Evolutionary conservation across 2,797 vertebrate species (phyloP), one percentile per base, ranked within the genome.

Genomic region (Argyrosomus regius): DNA sequence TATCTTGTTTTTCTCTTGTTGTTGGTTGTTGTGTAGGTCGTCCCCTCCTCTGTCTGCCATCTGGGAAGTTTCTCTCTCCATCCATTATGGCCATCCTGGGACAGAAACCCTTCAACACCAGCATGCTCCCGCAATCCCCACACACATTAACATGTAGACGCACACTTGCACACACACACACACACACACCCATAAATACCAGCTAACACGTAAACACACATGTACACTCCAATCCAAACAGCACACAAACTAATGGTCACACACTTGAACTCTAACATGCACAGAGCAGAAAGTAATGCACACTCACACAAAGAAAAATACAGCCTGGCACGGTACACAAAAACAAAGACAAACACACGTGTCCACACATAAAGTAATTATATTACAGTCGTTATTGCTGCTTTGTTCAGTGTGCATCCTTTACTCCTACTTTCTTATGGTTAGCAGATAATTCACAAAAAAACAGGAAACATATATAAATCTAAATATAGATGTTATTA

Each of bases 21-120:
- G 81, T 78, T 82, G 71, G 80, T 89, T 86, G 81, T 75, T 78
- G 79, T 90, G 81, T 82, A 91, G 91, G 91, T 93, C 84, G 63
- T 79, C 80, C 76, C 90, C 89, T 90, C 89, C 92, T 89, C 89
- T 88, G 86, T 87, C 88, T 80, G 86, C 87, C 94, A 92, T 91
- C 88, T 92, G 91, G 87, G 88, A 91, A 87, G 74, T 84, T 83
- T 78, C 79, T 83, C 69, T 84, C 77, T 84, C 77, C 89, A 92
- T 94, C 91, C 82, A 93, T 94, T 93, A 93, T 80, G 76, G 45
- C 78, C 68, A 66, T 87, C 85, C 65, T 77, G 81, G 90, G 87
- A 88, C 56, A 78, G 70, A 66, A 83, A 68, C 45, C 69, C 81
- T 87, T 87, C 75, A 87, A 64, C 81, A 80, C 64, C 73, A 61